These are phyloP conservation scores for Pampus argenteus DNA, from an alignment of 2,797 vertebrate genomes.

Conservation along the genomic window DNA sequence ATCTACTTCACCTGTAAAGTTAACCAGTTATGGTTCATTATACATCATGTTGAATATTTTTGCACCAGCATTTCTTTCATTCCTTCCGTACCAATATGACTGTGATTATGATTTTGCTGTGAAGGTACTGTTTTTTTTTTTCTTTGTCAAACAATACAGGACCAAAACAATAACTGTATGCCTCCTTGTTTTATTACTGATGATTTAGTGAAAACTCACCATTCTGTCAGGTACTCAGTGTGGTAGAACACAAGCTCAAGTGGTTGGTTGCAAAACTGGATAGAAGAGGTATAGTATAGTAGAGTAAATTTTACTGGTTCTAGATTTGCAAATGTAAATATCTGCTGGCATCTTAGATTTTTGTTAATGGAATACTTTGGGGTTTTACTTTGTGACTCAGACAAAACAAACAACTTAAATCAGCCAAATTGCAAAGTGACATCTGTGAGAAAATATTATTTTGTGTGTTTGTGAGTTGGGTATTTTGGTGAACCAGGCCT, in stretches of 20 bases:
- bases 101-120: constrained; percentile 68
- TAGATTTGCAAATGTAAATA: neutral
- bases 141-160: constrained; percentile 66
- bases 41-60: constrained; percentile 12
- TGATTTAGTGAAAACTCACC: neutral
- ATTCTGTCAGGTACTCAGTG: neutral
- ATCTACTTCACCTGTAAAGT: neutral
- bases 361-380: neutral
- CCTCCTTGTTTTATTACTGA: constrained; percentile 37
- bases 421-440: neutral
- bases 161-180: constrained; percentile 52
- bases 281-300: no score
- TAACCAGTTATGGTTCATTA: constrained; percentile 5
- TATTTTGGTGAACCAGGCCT: neutral
- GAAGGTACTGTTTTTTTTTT: constrained; percentile 41
- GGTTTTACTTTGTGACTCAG: neutral
- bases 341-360: neutral
- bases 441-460: neutral
- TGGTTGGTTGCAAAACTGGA: neutral
- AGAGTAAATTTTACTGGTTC: neutral
- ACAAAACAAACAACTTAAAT: neutral
- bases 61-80: constrained; percentile 58
- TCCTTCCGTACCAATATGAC: constrained; percentile 54
- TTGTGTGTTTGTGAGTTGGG: no score
- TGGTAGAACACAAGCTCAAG: neutral